Evolutionary conservation across 1,140 invertebrate genomes (phyloP).

Genomic region (Hydropsyche tenuis): DNA sequence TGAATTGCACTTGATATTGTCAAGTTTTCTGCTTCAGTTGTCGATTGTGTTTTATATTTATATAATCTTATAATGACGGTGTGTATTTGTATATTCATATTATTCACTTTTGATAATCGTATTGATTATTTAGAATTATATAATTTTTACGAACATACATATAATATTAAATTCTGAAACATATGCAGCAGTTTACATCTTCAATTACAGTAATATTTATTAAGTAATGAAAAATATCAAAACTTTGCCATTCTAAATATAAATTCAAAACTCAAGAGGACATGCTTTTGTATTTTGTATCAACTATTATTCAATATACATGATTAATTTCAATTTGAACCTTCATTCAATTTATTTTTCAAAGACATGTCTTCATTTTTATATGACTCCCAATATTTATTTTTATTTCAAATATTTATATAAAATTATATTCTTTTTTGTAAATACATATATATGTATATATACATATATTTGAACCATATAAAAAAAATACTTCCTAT

Average conservation of each 20-base stretch:
- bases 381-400: neutral
- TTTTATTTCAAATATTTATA: constrained; percentile 10
- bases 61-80: constrained; percentile 3
- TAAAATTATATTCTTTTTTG: constrained; percentile 14
- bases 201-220: constrained; percentile 1
- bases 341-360: constrained; percentile 11
- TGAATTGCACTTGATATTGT: constrained; percentile 40
- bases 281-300: constrained; percentile 32
- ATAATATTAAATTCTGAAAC: constrained; percentile 27
- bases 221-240: neutral
- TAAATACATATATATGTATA: constrained; percentile 17
- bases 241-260: neutral
- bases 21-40: constrained; percentile 31
- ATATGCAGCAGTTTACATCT: constrained; percentile 36
- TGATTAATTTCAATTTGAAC: neutral
- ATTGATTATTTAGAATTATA: neutral
- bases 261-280: constrained; percentile 5
- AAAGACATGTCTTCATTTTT: constrained; percentile 22
- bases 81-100: neutral
- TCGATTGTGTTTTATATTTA: neutral
- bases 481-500: constrained; percentile 45
- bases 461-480: constrained; percentile 28
- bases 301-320: neutral
- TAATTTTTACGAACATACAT: neutral
- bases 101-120: neutral